Evolutionary conservation across 2,797 vertebrate genomes (phyloP).

Genomic region (Leptodactylus fallax): DNA sequence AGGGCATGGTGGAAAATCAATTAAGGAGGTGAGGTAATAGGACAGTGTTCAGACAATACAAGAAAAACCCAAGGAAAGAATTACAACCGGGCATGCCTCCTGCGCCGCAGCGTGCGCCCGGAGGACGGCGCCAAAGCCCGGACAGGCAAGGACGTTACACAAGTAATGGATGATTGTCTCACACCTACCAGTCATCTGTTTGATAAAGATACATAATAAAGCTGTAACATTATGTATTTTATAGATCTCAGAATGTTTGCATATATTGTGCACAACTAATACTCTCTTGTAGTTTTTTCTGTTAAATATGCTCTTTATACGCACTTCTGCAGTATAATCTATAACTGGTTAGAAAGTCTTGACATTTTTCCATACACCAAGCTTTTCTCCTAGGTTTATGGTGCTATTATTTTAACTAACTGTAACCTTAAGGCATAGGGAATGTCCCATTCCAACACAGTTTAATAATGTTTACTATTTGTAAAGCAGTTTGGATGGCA

Average conservation of each 20-base stretch:
- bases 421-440: not conserved
- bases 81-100: too few species aligned
- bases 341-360: not conserved
- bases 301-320: not conserved
- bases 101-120: too few species aligned
- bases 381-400: not conserved
- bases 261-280: not conserved
- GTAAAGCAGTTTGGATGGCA: conserved; percentile 10
- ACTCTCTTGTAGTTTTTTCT: not conserved
- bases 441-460: not conserved
- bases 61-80: too few species aligned
- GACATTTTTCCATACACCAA: not conserved
- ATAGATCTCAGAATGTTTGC: not conserved
- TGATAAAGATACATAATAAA: not conserved
- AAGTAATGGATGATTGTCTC: too few species aligned
- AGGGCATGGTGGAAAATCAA: too few species aligned
- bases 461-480: conserved; percentile 26
- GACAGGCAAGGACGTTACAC: too few species aligned
- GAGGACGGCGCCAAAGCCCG: too few species aligned
- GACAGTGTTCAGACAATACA: too few species aligned
- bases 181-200: too few species aligned
- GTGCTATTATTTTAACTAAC: conserved; percentile 21
- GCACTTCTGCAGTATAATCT: not conserved
- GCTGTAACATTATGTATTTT: not conserved
- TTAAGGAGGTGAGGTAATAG: too few species aligned